Evolutionary conservation across 2,113 vertebrate species (phyloP).

Genomic region (Romanogobio albipinnatus): DNA sequence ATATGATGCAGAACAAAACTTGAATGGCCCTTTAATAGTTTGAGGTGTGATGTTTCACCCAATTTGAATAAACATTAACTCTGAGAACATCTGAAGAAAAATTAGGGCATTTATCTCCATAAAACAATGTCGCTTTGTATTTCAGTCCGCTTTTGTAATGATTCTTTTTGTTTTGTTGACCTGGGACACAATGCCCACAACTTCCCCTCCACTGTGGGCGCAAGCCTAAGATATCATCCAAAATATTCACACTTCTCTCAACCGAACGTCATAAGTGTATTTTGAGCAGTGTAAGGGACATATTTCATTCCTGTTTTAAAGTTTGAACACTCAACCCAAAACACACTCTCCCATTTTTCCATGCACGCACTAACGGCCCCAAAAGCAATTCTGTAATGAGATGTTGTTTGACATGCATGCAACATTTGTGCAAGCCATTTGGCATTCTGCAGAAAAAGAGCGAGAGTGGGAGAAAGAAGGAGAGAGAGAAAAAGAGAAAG

Average conservation of each 20-base stretch:
- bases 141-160: slow-evolving; percentile 41
- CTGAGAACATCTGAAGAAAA: slow-evolving; percentile 47
- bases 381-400: slow-evolving; percentile 51
- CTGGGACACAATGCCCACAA: slow-evolving; percentile 30
- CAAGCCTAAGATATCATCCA: slow-evolving; percentile 44
- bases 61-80: slow-evolving; percentile 69
- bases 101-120: slow-evolving; percentile 43
- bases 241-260: slow-evolving; percentile 56
- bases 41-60: slow-evolving; percentile 52
- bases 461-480: slow-evolving; percentile 2
- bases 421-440: slow-evolving; percentile 69
- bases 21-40: slow-evolving; percentile 57
- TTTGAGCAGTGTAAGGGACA: slow-evolving; percentile 39
- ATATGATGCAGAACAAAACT: slow-evolving; percentile 61
- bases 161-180: slow-evolving; percentile 46
- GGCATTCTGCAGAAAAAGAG: slow-evolving; percentile 61
- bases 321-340: slow-evolving; percentile 29
- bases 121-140: slow-evolving; percentile 53
- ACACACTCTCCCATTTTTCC: slow-evolving; percentile 45
- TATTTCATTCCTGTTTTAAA: slow-evolving; percentile 54
- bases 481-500: slow-evolving; percentile 53
- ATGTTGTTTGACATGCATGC: slow-evolving; percentile 64
- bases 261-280: slow-evolving; percentile 49
- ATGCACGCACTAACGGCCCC: slow-evolving; percentile 40
- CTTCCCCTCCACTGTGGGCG: slow-evolving; percentile 25